Percentiles rank a stretch among this genome's conserved stretches.
These are phyloP conservation scores for Dicrurus megarhynchus DNA, from an alignment of 2,113 vertebrate species.

Conservation along the genomic window DNA sequence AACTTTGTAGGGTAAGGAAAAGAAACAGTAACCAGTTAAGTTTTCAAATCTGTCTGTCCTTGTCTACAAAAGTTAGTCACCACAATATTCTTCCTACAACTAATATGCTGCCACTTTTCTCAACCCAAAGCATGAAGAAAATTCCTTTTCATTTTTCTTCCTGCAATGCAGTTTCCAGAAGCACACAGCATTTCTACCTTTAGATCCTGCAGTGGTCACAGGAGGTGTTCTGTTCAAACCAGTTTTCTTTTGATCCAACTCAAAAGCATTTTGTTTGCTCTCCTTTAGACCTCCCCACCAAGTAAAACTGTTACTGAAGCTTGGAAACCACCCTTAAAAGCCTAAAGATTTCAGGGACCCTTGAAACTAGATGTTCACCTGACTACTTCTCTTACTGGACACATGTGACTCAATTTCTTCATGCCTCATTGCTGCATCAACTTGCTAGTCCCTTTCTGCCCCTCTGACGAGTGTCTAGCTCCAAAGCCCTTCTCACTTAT, in stretches of 20 bases:
- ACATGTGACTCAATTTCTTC: neutral
- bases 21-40: neutral
- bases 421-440: neutral
- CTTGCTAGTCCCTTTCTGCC: neutral
- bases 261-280: neutral
- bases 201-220: neutral
- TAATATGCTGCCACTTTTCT: neutral
- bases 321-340: neutral
- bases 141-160: neutral
- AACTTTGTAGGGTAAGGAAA: neutral
- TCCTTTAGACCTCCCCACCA: neutral
- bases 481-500: neutral
- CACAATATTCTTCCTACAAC: neutral
- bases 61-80: neutral
- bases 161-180: neutral
- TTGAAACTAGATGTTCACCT: neutral
- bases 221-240: neutral
- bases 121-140: neutral
- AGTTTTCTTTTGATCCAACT: neutral
- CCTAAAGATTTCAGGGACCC: neutral
- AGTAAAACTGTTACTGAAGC: neutral
- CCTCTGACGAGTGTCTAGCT: neutral
- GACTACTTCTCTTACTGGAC: neutral
- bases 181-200: neutral
- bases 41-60: neutral